These are phyloP conservation scores for Habroteleia sp. DNA, from an alignment of 2,888 invertebrate species.

Conservation along the genomic window DNA sequence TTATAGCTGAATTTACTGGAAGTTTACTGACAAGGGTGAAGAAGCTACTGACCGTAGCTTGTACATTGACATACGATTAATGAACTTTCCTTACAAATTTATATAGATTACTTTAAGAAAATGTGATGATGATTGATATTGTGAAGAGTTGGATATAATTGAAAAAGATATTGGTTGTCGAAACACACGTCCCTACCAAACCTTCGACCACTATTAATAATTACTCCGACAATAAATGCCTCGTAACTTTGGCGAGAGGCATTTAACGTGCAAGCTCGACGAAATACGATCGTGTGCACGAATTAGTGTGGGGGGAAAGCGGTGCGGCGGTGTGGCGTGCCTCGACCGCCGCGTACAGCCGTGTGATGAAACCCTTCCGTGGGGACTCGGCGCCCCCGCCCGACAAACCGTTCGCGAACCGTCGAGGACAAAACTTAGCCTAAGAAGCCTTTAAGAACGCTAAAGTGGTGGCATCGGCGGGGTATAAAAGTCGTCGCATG, in stretches of 20 bases:
- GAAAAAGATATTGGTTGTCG: neutral
- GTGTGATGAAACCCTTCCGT: constrained; percentile 70
- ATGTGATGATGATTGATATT: too few relatives aligned
- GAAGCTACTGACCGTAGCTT: too few relatives aligned
- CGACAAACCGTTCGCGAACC: constrained; percentile 42
- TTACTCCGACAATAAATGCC: constrained; percentile 43
- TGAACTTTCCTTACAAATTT: too few relatives aligned
- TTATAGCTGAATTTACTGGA: too few relatives aligned
- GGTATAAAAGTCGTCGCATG: constrained; percentile 80
- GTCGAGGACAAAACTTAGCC: constrained; percentile 77
- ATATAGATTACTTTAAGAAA: too few relatives aligned
- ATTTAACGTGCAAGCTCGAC: constrained; percentile 28
- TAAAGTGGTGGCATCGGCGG: constrained; percentile 73
- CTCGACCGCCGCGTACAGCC: too few relatives aligned
- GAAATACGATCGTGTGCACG: constrained; percentile 40
- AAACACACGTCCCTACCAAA: neutral
- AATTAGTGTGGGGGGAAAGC: constrained; percentile 15
- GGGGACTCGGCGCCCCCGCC: constrained; percentile 52
- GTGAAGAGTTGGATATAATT: neutral
- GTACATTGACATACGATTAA: too few relatives aligned
- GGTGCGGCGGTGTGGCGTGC: constrained; percentile 34
- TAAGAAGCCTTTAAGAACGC: constrained; percentile 80
- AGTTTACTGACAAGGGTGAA: too few relatives aligned
- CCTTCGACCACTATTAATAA: constrained; percentile 33
- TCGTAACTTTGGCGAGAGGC: constrained; percentile 33